Base-by-base conservation (phyloP, 2,113 vertebrate species). In the Camelus dromedarius region DNA sequence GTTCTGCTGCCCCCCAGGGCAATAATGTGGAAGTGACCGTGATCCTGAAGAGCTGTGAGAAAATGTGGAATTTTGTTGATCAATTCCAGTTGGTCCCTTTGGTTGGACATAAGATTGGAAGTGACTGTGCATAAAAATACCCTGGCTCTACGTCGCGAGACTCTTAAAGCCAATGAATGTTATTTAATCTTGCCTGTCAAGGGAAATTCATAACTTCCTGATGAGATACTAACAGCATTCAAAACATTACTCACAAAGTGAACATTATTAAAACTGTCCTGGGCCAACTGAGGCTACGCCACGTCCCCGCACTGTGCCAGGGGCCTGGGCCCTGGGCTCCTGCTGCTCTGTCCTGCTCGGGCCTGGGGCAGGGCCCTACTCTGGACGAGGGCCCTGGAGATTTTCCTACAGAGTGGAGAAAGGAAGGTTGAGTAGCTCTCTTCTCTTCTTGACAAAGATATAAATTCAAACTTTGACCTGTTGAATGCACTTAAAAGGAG, bases 371-470 rank as follows among this genome's bases (percentile, higher is more conserved):
- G 56, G 42, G 30, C 77, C 50, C 32, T 56, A 8, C 38, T 93
- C 28, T 64, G 35, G 46, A 8, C 20, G 19, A 92, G n/a, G 38
- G 15, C 8, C 35, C 19, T 72, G 14, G 18, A 93, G 56, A 24
- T 72, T 73, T 89, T 92, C 50, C 70, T 72, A 50, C 60, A 90
- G 70, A 91, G 66, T 22, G 10, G 52, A 32, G 30, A 60, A 91
- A n/a, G 91, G 60, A 92, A 83, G 64, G 32, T 69, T 83, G 87
- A 94, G n/a, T 87, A 76, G 70, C 58, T 58, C 75, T 35, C 54
- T 87, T 94, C 60, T 64, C 52, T 91, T 84, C 64, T 91, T 84
- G 46, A 77, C 84, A 72, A 93, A 62, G 73, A 94, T 92, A 64
- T 70, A 48, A 69, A 81, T 95, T 42, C 82, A 42, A 89, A 76